Evolutionary conservation across 2,888 invertebrate species (phyloP).

Genomic region (Xylota sylvarum): DNA sequence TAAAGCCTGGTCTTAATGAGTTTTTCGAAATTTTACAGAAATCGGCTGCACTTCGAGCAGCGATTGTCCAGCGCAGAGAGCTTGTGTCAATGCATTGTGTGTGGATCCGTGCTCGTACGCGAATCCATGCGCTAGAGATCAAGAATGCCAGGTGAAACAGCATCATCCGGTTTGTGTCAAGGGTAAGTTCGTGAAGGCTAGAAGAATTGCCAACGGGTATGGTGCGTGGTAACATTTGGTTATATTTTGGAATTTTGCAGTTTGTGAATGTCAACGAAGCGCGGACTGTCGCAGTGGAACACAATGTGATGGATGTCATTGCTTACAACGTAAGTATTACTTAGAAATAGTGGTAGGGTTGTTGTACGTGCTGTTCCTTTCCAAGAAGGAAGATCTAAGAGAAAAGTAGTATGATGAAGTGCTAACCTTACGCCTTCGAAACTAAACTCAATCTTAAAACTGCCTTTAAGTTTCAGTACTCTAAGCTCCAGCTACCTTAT

Average conservation of each 20-base stretch:
- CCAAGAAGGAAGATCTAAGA: too few relatives aligned
- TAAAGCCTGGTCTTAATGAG: slow-evolving; percentile 34
- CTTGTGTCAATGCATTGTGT: slow-evolving; percentile 92
- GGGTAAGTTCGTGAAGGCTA: slow-evolving; percentile 85
- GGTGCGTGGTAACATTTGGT: background rate
- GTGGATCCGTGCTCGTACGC: slow-evolving; percentile 92
- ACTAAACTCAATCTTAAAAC: too few relatives aligned
- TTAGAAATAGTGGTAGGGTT: background rate
- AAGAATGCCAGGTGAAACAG: slow-evolving; percentile 92
- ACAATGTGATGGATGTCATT: slow-evolving; percentile 90
- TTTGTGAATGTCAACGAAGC: slow-evolving; percentile 88
- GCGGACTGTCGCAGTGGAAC: slow-evolving; percentile 88
- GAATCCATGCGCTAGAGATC: slow-evolving; percentile 90
- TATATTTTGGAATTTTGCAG: slow-evolving; percentile 67
- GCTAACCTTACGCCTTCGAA: too few relatives aligned
- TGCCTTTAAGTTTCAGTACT: too few relatives aligned
- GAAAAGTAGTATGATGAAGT: too few relatives aligned
- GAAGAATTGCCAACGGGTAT: background rate
- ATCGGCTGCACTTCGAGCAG: slow-evolving; percentile 92
- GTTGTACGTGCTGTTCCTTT: too few relatives aligned
- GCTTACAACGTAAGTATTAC: slow-evolving; percentile 87
- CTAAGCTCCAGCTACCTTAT: too few relatives aligned
- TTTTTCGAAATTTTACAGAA: slow-evolving; percentile 86
- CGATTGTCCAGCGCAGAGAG: slow-evolving; percentile 91
- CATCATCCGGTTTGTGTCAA: slow-evolving; percentile 94